Conservation (phyloP, 2,888 invertebrate species). For the Ophioninae sp. region DNA sequence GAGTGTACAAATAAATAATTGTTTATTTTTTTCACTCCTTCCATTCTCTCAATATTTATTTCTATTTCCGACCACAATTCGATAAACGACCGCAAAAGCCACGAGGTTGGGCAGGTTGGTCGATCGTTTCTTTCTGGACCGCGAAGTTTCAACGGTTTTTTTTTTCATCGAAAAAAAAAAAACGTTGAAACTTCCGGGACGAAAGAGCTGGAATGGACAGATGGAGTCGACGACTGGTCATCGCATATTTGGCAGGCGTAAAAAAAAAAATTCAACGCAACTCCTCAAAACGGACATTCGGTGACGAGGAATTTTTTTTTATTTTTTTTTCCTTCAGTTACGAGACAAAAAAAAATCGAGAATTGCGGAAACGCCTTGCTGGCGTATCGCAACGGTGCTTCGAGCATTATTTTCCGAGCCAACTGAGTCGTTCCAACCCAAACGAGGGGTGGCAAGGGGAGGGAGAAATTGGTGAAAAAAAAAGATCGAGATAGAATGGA, state of each 20-base stretch:
- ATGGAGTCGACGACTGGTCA: not conserved
- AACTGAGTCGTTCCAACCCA: slow-evolving; percentile 32
- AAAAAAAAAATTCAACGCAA: slow-evolving; percentile 7
- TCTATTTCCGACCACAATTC: not conserved
- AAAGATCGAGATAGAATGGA: slow-evolving; percentile 15
- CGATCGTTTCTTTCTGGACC: not conserved
- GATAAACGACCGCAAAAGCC: not conserved
- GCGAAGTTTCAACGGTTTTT: not conserved
- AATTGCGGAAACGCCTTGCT: not conserved
- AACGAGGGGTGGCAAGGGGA: slow-evolving; percentile 44
- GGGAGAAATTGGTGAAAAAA: slow-evolving; percentile 22
- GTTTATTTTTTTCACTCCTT: not conserved
- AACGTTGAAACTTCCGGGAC: not conserved
- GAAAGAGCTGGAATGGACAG: slow-evolving; percentile 3
- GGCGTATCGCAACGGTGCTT: slow-evolving; percentile 24
- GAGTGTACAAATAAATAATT: too few relatives aligned
- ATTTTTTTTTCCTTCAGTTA: not conserved
- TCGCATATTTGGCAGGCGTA: not conserved
- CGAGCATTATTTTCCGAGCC: slow-evolving; percentile 48
- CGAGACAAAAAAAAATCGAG: slow-evolving; percentile 12
- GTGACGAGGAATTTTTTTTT: not conserved
- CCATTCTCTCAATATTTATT: not conserved
- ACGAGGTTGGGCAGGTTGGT: not conserved
- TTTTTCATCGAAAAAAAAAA: not conserved
- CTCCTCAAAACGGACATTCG: not conserved